These are phyloP conservation scores for pig (Sus scrofa) DNA, from an alignment of 2,113 vertebrate species.

Conservation along the genomic window T2T-Sscrofa CM000812.6:189473501-189474000, in stretches of 20 bases:
- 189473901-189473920: neutral
- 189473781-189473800: neutral
- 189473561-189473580: neutral
- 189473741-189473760: neutral
- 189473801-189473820: neutral
- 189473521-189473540: neutral
- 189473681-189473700: slow-evolving; percentile 18
- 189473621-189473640: neutral
- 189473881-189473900: neutral
- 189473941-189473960: neutral
- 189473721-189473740: neutral
- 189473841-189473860: slow-evolving; percentile 34
- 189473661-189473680: neutral
- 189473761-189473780: slow-evolving; percentile 43
- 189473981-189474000: neutral
- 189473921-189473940: slow-evolving; percentile 27
- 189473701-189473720: slow-evolving; percentile 4
- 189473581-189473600: neutral
- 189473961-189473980: neutral
- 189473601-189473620: neutral
- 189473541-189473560: neutral
- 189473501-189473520: neutral
- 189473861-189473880: neutral
- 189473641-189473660: neutral
- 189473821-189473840: neutral